Percentiles rank a stretch among this genome's conserved stretches.
These are phyloP conservation scores for Megaleporinus macrocephalus DNA, from an alignment of 2,113 vertebrate species.

Conservation along the genomic window DNA sequence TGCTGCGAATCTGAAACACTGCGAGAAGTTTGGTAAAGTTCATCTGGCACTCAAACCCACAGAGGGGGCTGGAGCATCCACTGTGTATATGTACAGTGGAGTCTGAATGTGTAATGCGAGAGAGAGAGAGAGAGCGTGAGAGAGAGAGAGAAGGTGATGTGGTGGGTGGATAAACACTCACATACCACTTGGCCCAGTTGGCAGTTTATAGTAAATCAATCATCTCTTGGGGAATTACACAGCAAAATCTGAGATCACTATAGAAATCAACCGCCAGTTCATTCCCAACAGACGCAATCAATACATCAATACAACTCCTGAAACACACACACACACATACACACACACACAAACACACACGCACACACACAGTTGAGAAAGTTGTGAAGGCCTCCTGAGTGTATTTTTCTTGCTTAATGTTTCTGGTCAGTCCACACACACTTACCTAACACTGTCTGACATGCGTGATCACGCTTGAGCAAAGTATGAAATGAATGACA, in stretches of 20 bases:
- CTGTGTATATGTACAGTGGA: neutral
- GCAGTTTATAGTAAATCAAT: constrained; percentile 25
- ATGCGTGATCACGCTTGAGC: too few species aligned
- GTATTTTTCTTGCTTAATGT: neutral
- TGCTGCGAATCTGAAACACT: neutral
- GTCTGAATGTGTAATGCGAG: neutral
- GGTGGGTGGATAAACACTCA: neutral
- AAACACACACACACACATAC: constrained; percentile 5
- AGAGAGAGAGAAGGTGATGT: neutral
- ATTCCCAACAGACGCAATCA: neutral
- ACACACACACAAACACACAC: neutral
- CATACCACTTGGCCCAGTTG: neutral
- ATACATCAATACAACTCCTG: neutral
- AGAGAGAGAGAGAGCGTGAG: neutral
- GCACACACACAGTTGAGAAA: neutral
- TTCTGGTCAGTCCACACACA: neutral
- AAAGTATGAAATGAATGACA: too few species aligned
- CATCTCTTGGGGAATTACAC: neutral
- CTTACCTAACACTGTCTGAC: too few species aligned
- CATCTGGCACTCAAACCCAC: neutral
- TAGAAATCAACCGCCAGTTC: neutral
- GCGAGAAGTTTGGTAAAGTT: neutral
- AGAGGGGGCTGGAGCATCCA: neutral
- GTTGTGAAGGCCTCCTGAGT: neutral
- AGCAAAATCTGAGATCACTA: neutral